These are phyloP conservation scores for Plecotus auritus DNA, from an alignment of 2,113 vertebrate genomes.

Conservation along the genomic window DNA sequence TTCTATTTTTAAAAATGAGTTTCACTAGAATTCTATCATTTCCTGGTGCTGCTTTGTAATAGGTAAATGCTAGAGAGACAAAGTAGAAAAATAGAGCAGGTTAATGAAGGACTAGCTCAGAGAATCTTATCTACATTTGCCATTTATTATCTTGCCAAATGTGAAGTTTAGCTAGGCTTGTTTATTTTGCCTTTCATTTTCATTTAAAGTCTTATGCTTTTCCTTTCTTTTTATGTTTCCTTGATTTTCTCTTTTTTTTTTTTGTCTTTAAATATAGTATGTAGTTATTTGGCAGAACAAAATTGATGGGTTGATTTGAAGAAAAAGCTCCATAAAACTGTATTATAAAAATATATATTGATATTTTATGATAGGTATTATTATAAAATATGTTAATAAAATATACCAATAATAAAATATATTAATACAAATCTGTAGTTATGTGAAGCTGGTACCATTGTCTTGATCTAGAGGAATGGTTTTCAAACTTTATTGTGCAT, in stretches of 20 bases:
- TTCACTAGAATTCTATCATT: background rate
- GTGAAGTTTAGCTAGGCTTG: background rate
- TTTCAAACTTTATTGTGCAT: background rate
- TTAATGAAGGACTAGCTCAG: background rate
- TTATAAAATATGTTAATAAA: background rate
- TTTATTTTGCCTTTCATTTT: background rate
- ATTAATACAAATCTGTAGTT: background rate
- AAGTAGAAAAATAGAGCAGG: background rate
- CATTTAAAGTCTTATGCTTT: background rate
- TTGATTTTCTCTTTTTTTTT: background rate
- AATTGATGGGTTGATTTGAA: background rate
- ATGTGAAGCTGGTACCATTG: background rate
- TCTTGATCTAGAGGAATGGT: background rate
- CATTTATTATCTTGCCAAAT: background rate
- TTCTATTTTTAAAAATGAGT: background rate
- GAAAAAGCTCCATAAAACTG: background rate
- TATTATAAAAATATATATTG: background rate
- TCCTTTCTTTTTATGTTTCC: background rate
- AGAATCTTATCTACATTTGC: background rate
- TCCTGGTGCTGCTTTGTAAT: background rate
- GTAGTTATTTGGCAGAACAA: background rate
- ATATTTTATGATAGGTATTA: background rate
- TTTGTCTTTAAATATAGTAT: background rate
- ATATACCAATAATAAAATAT: background rate
- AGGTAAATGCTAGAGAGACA: background rate